These are phyloP conservation scores for Danio albolineatus DNA, from an alignment of 2,797 vertebrate genomes.

Conservation along the genomic window DNA sequence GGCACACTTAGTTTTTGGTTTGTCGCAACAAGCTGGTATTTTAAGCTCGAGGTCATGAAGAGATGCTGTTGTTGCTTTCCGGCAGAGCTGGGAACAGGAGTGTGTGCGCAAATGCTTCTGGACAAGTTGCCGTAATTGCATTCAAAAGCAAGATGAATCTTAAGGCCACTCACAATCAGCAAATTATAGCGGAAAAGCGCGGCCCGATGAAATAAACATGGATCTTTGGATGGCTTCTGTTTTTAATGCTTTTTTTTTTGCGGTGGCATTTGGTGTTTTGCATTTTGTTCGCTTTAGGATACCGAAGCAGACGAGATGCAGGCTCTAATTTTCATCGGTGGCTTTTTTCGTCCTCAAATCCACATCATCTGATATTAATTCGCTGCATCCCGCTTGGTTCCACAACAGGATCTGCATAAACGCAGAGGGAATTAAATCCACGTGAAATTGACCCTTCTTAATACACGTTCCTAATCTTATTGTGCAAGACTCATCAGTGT, in stretches of 20 bases:
- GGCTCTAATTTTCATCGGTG: constrained; percentile 10
- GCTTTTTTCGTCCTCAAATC: constrained; percentile 5
- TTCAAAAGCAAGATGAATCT: constrained; percentile 45
- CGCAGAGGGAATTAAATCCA: neutral
- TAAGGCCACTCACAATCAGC: constrained; percentile 44
- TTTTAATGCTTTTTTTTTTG: constrained; percentile 23
- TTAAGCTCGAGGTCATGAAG: constrained; percentile 44
- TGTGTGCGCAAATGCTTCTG: constrained; percentile 24
- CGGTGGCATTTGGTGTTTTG: constrained; percentile 26
- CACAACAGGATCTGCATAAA: constrained; percentile 33
- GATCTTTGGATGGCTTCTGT: constrained; percentile 1
- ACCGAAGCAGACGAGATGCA: constrained; percentile 34
- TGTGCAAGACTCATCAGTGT: neutral
- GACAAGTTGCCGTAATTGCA: constrained; percentile 45
- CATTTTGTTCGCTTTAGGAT: constrained; percentile 46
- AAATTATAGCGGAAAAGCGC: constrained; percentile 35
- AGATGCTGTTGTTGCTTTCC: constrained; percentile 25
- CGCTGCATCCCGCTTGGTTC: neutral
- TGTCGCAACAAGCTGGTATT: constrained; percentile 45
- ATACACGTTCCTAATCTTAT: neutral
- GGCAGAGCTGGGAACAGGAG: constrained; percentile 31
- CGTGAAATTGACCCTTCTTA: constrained; percentile 14
- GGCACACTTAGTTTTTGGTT: constrained; percentile 41
- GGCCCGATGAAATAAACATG: constrained; percentile 35
- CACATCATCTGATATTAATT: constrained; percentile 26